Evolutionary conservation across 2,113 vertebrate genomes (phyloP), one percentile per base, ranked within the genome.

Genomic region (Hippocampus guttulatus): DNA sequence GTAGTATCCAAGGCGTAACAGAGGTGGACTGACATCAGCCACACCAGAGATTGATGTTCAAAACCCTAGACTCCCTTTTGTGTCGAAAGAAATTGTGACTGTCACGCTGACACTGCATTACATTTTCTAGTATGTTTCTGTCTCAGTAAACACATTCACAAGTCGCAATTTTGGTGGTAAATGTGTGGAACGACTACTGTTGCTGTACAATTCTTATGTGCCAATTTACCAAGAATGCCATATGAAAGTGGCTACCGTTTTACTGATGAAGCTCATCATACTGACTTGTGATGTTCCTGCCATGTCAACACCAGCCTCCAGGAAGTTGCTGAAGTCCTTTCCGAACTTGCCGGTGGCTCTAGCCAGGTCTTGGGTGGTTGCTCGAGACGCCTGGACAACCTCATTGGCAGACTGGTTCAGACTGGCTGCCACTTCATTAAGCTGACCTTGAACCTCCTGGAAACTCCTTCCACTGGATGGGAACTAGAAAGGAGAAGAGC

Each of bases 381-480:
- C 96, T 9, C 96, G 93, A 0, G 97, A 99, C 0, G 97, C 92
- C 85, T 98, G 96, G 20, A 98, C 96, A 77, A 98, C 91, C 81
- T 99, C 97, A 0, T 96, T 99, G 82, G 97, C 97, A 0, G 97
- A 97, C 82, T 98, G 97, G 85, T 98, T 99, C 64, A 99, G 92
- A 21, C 95, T 94, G 0, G 94, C 96, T 0, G 97, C 97, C 0
- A 95, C 95, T 80, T 91, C 89, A 67, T 98, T 99, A 74, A 99
- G 88, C 41, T 95, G 94, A 70, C 91, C 89, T 90, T 98, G 97
- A 0, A 94, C 94, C 85, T 98, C 97, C 77, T 98, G 97, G 92
- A 99, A 99, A 58, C 90, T 98, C 85, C 93, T 95, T n/a, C 91
- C 93, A 84, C 95, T 96, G 57, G 94, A 91, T 4, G 96, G 95